Evolutionary conservation across 1,140 invertebrate species (phyloP).

Genomic region (Piezodorus guildinii): DNA sequence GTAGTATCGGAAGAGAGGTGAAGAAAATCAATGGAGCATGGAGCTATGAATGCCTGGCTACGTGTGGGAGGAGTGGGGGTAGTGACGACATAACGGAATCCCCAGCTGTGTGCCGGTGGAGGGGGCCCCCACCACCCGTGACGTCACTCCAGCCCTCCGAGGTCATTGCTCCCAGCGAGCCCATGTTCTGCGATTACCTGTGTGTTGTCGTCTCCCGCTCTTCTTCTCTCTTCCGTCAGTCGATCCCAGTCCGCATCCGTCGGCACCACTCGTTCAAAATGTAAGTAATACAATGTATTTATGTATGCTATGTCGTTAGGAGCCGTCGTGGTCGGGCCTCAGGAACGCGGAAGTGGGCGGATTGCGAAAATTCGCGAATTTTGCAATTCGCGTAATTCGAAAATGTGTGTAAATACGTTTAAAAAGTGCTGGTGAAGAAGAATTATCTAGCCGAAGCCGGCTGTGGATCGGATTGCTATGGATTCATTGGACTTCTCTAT

Average conservation of each 20-base stretch:
- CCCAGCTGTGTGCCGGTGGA: not conserved
- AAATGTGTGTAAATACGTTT: no score
- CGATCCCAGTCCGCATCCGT: not conserved
- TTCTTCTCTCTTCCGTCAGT: not conserved
- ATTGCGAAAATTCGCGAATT: no score
- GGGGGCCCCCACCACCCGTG: not conserved
- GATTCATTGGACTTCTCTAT: no score
- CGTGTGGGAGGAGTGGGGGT: not conserved
- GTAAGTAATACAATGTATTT: not conserved
- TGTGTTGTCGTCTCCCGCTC: not conserved
- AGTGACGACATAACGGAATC: conserved; percentile 5
- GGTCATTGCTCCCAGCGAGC: conserved; percentile 1
- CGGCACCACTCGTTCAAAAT: conserved; percentile 2
- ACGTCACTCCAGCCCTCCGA: not conserved
- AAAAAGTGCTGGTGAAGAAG: no score
- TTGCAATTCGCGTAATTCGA: no score
- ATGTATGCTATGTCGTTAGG: no score
- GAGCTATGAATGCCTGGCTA: not conserved
- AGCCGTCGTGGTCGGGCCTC: no score
- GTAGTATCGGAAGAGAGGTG: not conserved
- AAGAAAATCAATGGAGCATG: not conserved
- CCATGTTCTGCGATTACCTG: conserved; percentile 1
- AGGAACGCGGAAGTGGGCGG: no score
- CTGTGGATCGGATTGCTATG: no score
- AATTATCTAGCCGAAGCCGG: no score